Evolutionary conservation across 64 coral and sea anemone genomes (phyloP).

Genomic region (Orbicella faveolata): DNA sequence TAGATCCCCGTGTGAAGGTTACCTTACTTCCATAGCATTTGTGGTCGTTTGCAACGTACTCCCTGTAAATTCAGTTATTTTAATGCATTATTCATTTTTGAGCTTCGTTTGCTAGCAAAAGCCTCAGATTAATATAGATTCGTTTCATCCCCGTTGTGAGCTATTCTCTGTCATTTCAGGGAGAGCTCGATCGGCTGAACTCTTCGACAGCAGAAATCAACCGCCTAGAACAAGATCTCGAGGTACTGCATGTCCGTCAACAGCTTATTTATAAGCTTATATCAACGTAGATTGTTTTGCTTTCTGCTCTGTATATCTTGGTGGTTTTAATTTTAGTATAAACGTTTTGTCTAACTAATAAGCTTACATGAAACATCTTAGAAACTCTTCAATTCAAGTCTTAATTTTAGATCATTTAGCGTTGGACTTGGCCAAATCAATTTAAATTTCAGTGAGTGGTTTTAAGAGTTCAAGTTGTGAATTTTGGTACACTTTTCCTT

Average conservation of each 20-base stretch:
- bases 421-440: too few species aligned
- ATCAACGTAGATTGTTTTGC: too few species aligned
- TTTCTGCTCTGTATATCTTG: too few species aligned
- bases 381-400: too few species aligned
- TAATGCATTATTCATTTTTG: neutral
- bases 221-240: conserved; percentile 76
- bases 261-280: neutral
- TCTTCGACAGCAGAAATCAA: conserved; percentile 81
- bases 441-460: too few species aligned
- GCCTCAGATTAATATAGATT: neutral
- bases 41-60: neutral
- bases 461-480: too few species aligned
- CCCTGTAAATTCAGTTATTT: neutral
- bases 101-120: neutral
- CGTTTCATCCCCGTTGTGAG: neutral
- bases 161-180: conserved; percentile 34
- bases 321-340: too few species aligned
- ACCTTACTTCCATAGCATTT: neutral
- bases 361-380: too few species aligned
- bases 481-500: too few species aligned
- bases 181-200: conserved; percentile 81
- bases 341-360: too few species aligned
- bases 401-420: too few species aligned
- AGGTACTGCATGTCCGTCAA: conserved; percentile 25
- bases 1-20: conserved; percentile 92